These are phyloP conservation scores for Todus mexicanus DNA, from an alignment of 2,797 vertebrate genomes.

Conservation along the genomic window DNA sequence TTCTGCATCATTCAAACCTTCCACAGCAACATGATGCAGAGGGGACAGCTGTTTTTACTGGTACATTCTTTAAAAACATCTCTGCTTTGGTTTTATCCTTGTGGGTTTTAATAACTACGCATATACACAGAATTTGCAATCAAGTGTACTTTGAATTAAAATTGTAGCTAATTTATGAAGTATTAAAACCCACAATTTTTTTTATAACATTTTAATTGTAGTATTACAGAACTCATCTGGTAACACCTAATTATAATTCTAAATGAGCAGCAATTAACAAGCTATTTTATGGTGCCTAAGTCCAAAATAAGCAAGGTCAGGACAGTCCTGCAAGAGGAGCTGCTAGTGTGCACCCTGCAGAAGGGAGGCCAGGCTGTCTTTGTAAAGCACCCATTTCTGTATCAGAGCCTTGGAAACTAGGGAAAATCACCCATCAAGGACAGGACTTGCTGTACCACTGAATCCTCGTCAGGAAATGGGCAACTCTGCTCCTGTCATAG, in stretches of 20 bases:
- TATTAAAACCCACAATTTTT: conserved; percentile 54
- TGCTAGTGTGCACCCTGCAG: not conserved
- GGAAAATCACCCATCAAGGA: not conserved
- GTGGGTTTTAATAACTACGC: conserved; percentile 39
- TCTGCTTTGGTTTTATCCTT: not conserved
- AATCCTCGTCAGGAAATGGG: not conserved
- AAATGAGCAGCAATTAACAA: conserved; percentile 48
- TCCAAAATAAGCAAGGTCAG: conserved; percentile 54
- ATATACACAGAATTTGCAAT: conserved; percentile 4
- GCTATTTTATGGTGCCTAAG: conserved; percentile 8
- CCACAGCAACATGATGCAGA: not conserved
- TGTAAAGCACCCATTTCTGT: not conserved
- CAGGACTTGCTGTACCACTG: not conserved
- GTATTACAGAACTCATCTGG: conserved; percentile 39
- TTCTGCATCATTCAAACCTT: not conserved
- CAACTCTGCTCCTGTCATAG: not conserved
- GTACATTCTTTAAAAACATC: not conserved
- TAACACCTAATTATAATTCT: conserved; percentile 55
- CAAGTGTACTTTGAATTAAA: conserved; percentile 48
- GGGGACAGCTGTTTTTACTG: not conserved
- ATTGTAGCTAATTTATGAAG: conserved; percentile 59
- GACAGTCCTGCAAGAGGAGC: not conserved
- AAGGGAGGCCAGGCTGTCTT: not conserved
- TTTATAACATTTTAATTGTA: conserved; percentile 56
- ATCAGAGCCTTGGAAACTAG: not conserved